Conservation (phyloP, 2,888 invertebrate genomes). For the Eupelmus urozonus region DNA sequence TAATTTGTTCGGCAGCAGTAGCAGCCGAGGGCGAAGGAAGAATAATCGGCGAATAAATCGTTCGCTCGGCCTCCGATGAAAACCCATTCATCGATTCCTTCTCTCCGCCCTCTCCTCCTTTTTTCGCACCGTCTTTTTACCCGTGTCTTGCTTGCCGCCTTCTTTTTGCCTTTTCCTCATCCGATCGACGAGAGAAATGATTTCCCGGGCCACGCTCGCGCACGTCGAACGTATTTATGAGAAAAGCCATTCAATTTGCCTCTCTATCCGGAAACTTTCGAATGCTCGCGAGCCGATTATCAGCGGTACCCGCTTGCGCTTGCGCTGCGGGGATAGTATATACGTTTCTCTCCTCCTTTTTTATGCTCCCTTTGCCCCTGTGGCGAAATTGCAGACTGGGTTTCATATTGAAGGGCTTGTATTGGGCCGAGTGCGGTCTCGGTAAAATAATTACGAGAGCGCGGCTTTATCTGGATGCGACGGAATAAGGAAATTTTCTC, state of each 20-base stretch:
- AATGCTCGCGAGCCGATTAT: constrained; percentile 40
- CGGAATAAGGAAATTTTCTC: too few relatives aligned
- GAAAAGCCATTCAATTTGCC: constrained; percentile 43
- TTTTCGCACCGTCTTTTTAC: too few relatives aligned
- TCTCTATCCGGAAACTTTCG: constrained; percentile 30
- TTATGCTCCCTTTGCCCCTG: too few relatives aligned
- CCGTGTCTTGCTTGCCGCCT: neutral
- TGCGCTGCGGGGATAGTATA: too few relatives aligned
- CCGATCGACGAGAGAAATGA: constrained; percentile 24
- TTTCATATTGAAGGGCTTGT: too few relatives aligned
- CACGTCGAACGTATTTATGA: constrained; percentile 18
- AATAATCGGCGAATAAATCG: constrained; percentile 66
- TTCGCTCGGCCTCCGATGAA: constrained; percentile 66
- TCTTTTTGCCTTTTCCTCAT: neutral
- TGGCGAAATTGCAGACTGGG: too few relatives aligned
- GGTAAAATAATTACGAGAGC: too few relatives aligned
- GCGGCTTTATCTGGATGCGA: too few relatives aligned
- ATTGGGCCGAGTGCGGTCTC: too few relatives aligned
- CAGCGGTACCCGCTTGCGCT: neutral
- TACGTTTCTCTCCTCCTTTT: too few relatives aligned
- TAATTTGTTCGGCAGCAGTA: constrained; percentile 60
- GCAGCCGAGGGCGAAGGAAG: constrained; percentile 1
- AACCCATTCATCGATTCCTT: constrained; percentile 70
- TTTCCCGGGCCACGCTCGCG: constrained; percentile 1
- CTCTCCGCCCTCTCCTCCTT: neutral